A percentile compares a stretch with the other conserved stretches of the same genome.
phyloP scores from a whole-genome alignment of 2,113 vertebrate species.

The Tamias sibiricus region DNA sequence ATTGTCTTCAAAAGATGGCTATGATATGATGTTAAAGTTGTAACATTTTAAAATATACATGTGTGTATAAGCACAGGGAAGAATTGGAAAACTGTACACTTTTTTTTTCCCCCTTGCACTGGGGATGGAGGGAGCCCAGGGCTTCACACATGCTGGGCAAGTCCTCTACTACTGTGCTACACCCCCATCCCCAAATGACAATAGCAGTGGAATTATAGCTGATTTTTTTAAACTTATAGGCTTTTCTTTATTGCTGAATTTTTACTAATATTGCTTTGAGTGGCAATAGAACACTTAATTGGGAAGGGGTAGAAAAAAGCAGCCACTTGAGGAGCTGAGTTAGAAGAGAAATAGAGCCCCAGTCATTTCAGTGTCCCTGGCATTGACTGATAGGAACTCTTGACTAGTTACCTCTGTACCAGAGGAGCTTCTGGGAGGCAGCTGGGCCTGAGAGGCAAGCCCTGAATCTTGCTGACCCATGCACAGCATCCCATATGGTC shows the following conservation, averaged over 20 bases:
- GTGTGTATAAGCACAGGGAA: not conserved
- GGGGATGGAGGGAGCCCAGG: not conserved
- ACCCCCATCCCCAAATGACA: not conserved
- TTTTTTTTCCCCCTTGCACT: no score
- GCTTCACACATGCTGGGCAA: not conserved
- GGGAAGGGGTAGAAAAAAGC: not conserved
- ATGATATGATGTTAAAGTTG: not conserved
- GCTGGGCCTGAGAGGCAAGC: not conserved
- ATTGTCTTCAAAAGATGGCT: not conserved
- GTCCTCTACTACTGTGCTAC: not conserved
- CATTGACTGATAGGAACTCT: not conserved
- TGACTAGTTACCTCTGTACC: not conserved
- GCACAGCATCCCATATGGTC: not conserved
- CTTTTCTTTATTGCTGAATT: not conserved
- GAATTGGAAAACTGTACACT: not conserved
- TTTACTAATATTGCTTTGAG: not conserved
- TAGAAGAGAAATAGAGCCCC: not conserved
- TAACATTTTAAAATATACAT: not conserved
- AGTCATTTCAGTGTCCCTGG: no score
- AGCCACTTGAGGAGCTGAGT: not conserved
- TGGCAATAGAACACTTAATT: not conserved
- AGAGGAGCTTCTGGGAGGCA: not conserved
- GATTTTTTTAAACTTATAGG: not conserved
- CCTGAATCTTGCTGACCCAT: conserved; percentile 6
- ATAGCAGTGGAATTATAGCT: not conserved